These are phyloP conservation scores for Oryzaephilus surinamensis DNA, from an alignment of 1,140 invertebrate species.

Conservation along the genomic window DNA sequence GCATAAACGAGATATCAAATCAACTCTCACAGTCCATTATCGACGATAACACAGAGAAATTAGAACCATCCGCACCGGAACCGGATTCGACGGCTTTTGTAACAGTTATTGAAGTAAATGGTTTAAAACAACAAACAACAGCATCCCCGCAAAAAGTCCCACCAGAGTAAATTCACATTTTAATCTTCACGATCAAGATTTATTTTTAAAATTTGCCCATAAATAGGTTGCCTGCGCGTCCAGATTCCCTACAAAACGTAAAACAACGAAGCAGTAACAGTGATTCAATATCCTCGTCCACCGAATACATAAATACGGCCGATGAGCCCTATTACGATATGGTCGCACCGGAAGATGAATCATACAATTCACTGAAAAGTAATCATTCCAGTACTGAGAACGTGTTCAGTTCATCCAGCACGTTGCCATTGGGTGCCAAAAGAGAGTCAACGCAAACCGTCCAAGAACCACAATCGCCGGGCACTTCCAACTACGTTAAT, in stretches of 20 bases:
- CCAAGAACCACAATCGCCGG: slow-evolving; percentile 66
- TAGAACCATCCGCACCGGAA: slow-evolving; percentile 40
- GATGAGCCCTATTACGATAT: slow-evolving; percentile 75
- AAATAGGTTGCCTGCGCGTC: slow-evolving; percentile 51
- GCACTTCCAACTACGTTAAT: slow-evolving; percentile 77
- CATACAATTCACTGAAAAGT: slow-evolving; percentile 28
- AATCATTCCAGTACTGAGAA: slow-evolving; percentile 50
- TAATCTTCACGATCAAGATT: background rate
- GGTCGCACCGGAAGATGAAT: slow-evolving; percentile 61
- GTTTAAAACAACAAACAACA: slow-evolving; percentile 43
- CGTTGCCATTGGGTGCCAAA: slow-evolving; percentile 41
- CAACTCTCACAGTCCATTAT: slow-evolving; percentile 35
- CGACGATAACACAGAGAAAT: slow-evolving; percentile 28
- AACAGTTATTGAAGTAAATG: slow-evolving; percentile 80
- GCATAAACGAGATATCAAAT: slow-evolving; percentile 54
- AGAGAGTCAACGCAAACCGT: no score
- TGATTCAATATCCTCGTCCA: slow-evolving; percentile 32
- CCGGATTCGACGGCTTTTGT: slow-evolving; percentile 74
- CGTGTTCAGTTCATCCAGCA: slow-evolving; percentile 49
- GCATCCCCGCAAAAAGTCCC: slow-evolving; percentile 25
- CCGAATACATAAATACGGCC: slow-evolving; percentile 40
- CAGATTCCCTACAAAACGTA: slow-evolving; percentile 39
- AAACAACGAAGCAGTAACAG: no score
- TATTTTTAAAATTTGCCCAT: background rate
- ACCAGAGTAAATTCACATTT: slow-evolving; percentile 26